These are phyloP conservation scores for Tympanuchus pallidicinctus DNA, from an alignment of 2,113 vertebrate genomes.

Conservation along the genomic window DNA sequence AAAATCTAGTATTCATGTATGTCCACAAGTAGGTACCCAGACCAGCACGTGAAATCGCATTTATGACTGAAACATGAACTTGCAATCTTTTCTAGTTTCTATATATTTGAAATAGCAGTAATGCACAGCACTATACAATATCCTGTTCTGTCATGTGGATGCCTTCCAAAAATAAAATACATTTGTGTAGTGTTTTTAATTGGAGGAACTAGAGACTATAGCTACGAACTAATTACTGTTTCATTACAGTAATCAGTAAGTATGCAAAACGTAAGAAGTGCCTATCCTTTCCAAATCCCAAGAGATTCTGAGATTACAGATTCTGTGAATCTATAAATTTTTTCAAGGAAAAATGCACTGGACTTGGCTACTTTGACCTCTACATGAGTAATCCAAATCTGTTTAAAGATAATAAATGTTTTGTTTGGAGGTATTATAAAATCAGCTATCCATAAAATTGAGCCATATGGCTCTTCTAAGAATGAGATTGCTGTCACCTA, in stretches of 20 bases:
- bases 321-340: neutral
- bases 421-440: conserved; percentile 18
- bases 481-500: neutral
- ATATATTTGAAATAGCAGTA: neutral
- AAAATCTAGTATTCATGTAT: neutral
- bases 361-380: neutral
- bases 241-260: neutral
- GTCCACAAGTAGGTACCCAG: neutral
- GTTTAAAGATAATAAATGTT: neutral
- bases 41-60: neutral
- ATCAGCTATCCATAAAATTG: neutral
- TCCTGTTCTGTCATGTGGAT: neutral
- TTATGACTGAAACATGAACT: accelerated
- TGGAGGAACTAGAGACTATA: neutral
- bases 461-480: neutral
- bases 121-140: neutral
- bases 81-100: neutral
- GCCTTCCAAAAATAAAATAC: neutral
- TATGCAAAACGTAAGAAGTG: neutral
- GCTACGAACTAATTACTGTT: neutral
- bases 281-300: neutral
- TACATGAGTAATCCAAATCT: neutral
- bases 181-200: neutral
- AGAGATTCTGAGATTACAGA: neutral
- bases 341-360: neutral